Base-by-base conservation (phyloP, 2,797 vertebrate species). In the Sternarchorhynchus goeldii region DNA sequence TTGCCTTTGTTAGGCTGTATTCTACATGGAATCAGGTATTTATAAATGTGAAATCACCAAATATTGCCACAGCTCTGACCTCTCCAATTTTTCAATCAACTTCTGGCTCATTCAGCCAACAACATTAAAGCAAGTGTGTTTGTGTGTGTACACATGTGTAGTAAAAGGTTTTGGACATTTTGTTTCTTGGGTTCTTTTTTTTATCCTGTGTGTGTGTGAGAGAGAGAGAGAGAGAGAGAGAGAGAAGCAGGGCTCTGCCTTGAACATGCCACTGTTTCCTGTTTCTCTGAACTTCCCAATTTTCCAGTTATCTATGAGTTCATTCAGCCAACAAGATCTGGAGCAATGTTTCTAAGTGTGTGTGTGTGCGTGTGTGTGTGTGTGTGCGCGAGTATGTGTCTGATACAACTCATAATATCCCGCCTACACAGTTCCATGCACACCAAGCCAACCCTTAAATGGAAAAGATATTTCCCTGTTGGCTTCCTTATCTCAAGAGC, bases 391-490 rank as follows among this genome's bases (percentile, higher is more conserved):
- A 31, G 25, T 70, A 25, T 56, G 17, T 55, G 21, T 69, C 50
- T 12, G 56, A n/a, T 73, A 73, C 60, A 59, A 62, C 74, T 68
- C 18, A 20, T 63, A 62, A 78, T 70, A 75, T 71, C 66, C 66
- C 58, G 34, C 60, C 73, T 59, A 41, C 64, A 76, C 66, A 73
- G 66, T 75, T 62, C 63, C 56, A 75, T 39, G 60, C 81, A 82
- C 76, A 78, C 53, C 77, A 79, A 82, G 69, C n/a, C 67, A 76
- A 73, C 20, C 81, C 39, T 79, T 76, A 72, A 79, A 82, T 79
- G 36, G 62, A 41, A 75, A 67, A 82, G 76, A 69, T 81, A 80
- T 82, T 78, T 81, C 59, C 55, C 76, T 78, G 72, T 75, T 66
- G 68, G 66, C 45, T 72, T 36, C 31, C 53, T 78, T 75, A 75